Base-by-base conservation (phyloP, 2,113 vertebrate genomes). In the Thymallus thymallus region DNA sequence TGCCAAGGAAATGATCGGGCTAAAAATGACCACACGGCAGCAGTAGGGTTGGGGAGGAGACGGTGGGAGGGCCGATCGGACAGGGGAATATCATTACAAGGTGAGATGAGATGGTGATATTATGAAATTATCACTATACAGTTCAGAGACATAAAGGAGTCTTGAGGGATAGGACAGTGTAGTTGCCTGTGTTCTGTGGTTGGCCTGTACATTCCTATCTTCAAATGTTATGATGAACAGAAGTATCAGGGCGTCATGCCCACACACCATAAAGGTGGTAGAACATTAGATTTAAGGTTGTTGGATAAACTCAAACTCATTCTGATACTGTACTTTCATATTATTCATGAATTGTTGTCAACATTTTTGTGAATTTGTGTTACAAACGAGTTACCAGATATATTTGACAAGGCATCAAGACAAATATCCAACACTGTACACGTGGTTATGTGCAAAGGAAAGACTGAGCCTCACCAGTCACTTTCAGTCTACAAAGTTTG, bases 1-100 rank as follows among this genome's bases (percentile, higher is more conserved):
- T 89, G 89, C 91, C 87, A 85, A 91, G 90, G 86, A 93, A 93
- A 93, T 93, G 86, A 92, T 91, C 82, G 86, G 80, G 83, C 90
- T 91, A 90, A 92, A 93, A 92, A 92, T 91, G 91, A 79, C 83
- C 77, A 84, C 82, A 83, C 62, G 63, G 80, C 79, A 82, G 81
- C 78, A 77, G 80, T 80, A 67, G 82, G 77, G 80, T 79, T 84
- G 56, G 20, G 46, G n/a, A 58, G 60, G 69, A 60, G 48, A 35
- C 51, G 75, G 71, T 46, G 20, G 81, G 70, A 35, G 69, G 61
- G 68, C 65, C 68, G 58, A 73, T 88, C 79, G 86, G 78, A 86
- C 76, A 81, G 84, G 74, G 77, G 87, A 84, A 91, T 87, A 91
- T 87, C 89, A 86, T 84, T 87, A 81, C 88, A 90, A 92, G 88